phyloP scores from a whole-genome alignment of 2,888 invertebrate species.

The Nemotelus pantherinus region DNA sequence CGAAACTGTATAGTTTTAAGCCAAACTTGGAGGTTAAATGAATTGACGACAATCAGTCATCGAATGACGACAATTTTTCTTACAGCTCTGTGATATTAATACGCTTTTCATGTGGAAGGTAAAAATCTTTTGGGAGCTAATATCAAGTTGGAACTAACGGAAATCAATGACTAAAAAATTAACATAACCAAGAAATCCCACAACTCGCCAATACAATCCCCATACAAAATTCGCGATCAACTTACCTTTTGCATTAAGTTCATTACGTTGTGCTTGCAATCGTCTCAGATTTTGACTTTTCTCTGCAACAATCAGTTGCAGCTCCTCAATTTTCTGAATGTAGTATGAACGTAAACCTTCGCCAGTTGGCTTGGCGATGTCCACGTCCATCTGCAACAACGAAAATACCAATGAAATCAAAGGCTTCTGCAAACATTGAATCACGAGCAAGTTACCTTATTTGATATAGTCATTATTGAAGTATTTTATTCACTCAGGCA shows the following conservation, averaged over 20 bases:
- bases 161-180: no score
- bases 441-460: conserved; percentile 40
- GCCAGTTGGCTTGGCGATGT: conserved; percentile 62
- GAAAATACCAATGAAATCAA: neutral
- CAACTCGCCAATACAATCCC: neutral
- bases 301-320: conserved; percentile 95
- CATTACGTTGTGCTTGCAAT: conserved; percentile 97
- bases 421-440: neutral
- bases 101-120: neutral
- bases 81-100: no score
- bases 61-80: no score
- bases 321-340: conserved; percentile 96
- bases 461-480: conserved; percentile 45
- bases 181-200: no score
- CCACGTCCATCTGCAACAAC: conserved; percentile 60
- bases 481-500: neutral
- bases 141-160: neutral
- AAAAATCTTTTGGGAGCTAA: neutral
- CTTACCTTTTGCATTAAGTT: conserved; percentile 95
- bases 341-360: conserved; percentile 97
- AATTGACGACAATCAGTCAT: no score
- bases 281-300: conserved; percentile 97
- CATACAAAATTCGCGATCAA: neutral
- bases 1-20: no score
- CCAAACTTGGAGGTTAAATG: no score